A percentile compares a stretch with the other conserved stretches of the same genome.
These are phyloP conservation scores for Dryobota labecula DNA, from an alignment of 2,888 invertebrate genomes.

Conservation along the genomic window DNA sequence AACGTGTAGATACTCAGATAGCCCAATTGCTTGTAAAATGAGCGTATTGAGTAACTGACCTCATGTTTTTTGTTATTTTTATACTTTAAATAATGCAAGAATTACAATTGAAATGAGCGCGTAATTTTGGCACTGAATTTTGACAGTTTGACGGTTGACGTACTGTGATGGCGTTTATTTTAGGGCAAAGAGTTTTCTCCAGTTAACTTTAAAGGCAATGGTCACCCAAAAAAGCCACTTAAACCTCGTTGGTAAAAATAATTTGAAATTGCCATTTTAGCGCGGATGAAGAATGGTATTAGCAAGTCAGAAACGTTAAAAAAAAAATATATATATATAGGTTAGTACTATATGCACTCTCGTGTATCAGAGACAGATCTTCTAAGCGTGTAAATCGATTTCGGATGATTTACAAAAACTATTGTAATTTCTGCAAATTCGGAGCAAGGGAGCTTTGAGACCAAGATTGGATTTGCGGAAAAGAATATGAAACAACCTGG, in stretches of 20 bases:
- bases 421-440: too few species aligned
- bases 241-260: neutral
- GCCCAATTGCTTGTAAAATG: neutral
- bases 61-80: conserved; percentile 11
- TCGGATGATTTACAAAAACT: too few species aligned
- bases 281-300: neutral
- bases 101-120: conserved; percentile 28
- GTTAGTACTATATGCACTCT: too few species aligned
- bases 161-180: neutral
- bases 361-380: too few species aligned
- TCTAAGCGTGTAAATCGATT: too few species aligned
- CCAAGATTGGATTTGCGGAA: too few species aligned
- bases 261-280: neutral
- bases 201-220: neutral
- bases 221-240: neutral
- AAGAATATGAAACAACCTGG: too few species aligned
- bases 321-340: too few species aligned
- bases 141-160: neutral
- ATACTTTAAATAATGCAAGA: neutral
- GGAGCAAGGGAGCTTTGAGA: too few species aligned
- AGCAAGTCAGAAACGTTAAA: neutral
- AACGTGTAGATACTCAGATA: neutral
- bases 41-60: neutral
- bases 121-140: conserved; percentile 25
- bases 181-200: neutral